A percentile compares a stretch with the other conserved stretches of the same genome.
phyloP scores from a whole-genome alignment of 2,113 vertebrate genomes.

The Xiphophorus maculatus region DNA sequence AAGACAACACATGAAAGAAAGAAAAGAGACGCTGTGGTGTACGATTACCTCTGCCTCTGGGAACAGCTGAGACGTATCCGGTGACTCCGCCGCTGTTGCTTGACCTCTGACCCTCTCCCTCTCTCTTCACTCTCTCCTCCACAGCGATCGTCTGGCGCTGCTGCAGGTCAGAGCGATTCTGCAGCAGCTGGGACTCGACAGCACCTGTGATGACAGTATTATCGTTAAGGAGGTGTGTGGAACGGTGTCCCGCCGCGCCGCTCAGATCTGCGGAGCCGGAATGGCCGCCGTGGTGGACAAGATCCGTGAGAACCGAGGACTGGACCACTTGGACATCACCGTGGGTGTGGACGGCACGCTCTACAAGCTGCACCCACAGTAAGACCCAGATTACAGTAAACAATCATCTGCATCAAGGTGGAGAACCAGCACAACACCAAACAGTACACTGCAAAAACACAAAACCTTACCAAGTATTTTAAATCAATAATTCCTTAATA shows the following conservation, averaged over 20 bases:
- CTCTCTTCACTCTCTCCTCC: not conserved
- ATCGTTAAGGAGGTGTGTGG: conserved; percentile 96
- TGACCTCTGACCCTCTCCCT: conserved; percentile 46
- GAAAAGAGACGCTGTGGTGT: conserved; percentile 26
- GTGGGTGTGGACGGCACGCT: conserved; percentile 97
- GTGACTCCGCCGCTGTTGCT: conserved; percentile 53
- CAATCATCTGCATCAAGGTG: not conserved
- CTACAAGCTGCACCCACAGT: conserved; percentile 99
- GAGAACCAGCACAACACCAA: no score
- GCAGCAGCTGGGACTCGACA: conserved; percentile 96
- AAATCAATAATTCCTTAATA: no score
- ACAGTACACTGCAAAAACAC: no score
- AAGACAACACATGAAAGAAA: not conserved
- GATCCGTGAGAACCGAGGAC: conserved; percentile 92
- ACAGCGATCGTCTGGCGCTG: conserved; percentile 94
- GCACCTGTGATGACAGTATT: conserved; percentile 98
- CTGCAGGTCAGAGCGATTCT: conserved; percentile 95
- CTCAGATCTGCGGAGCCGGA: conserved; percentile 93
- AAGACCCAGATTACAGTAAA: conserved; percentile 45
- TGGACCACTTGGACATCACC: conserved; percentile 90
- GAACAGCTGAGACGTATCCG: conserved; percentile 62
- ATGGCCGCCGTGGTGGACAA: conserved; percentile 98
- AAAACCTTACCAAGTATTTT: no score
- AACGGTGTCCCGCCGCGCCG: conserved; percentile 88
- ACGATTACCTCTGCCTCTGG: conserved; percentile 54